These are phyloP conservation scores for Andrena bucephala DNA, from an alignment of 2,888 invertebrate genomes.

Conservation along the genomic window DNA sequence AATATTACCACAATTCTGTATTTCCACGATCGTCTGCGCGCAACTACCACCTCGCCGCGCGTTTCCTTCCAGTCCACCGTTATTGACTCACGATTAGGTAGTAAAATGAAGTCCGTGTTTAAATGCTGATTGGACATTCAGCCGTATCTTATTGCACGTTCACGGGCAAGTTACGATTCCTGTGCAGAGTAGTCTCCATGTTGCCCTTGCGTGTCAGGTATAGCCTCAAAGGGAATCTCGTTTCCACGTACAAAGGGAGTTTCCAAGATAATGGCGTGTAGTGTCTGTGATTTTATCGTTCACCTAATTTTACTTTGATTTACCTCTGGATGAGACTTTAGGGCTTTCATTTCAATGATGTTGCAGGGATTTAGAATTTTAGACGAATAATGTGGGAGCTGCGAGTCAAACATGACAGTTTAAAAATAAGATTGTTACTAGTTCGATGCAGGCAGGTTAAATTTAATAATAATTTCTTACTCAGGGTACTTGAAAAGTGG, in stretches of 20 bases:
- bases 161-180: neutral
- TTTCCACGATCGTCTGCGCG: constrained; percentile 4
- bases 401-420: too few species aligned
- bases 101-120: constrained; percentile 34
- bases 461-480: too few species aligned
- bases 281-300: too few species aligned
- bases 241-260: neutral
- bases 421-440: too few species aligned
- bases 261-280: neutral
- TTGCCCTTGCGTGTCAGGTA: neutral
- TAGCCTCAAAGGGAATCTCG: neutral
- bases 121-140: constrained; percentile 31
- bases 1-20: constrained; percentile 29
- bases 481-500: too few species aligned
- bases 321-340: neutral
- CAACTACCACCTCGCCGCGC: neutral
- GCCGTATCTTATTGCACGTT: neutral
- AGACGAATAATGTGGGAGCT: too few species aligned
- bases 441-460: too few species aligned
- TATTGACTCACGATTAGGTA: constrained; percentile 25
- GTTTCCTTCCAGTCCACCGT: neutral
- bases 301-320: constrained; percentile 1
- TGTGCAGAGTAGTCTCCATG: neutral
- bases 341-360: neutral
- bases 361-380: neutral